Evolutionary conservation across 1,140 invertebrate genomes (phyloP).

Genomic region (Pentalonia nigronervosa): DNA sequence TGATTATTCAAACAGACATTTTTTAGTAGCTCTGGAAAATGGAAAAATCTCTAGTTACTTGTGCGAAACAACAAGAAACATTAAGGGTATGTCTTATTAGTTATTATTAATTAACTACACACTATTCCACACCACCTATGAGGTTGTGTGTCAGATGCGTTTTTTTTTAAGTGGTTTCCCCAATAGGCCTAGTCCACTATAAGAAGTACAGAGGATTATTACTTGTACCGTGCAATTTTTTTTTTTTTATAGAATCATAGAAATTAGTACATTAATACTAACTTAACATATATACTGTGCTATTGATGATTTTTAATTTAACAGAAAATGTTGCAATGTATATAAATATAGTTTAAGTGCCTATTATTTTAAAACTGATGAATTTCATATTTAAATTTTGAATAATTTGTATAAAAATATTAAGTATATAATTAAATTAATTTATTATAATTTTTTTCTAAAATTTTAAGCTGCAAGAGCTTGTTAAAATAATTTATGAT

Average conservation of each 20-base stretch:
- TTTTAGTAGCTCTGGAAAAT: slow-evolving; percentile 13
- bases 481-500: not conserved
- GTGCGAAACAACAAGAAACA: not conserved
- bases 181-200: slow-evolving; percentile 58
- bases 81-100: not conserved
- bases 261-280: not conserved
- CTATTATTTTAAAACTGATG: slow-evolving; percentile 6
- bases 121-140: slow-evolving; percentile 54
- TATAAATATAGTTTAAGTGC: not conserved
- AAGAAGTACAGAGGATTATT: not conserved
- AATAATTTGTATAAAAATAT: slow-evolving; percentile 26
- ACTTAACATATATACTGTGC: not conserved
- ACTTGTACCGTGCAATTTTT: slow-evolving; percentile 37
- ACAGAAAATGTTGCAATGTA: not conserved
- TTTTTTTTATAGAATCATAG: not conserved
- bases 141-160: slow-evolving; percentile 54
- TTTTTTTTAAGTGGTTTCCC: slow-evolving; percentile 59
- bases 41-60: not conserved
- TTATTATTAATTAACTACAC: not conserved
- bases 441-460: not conserved
- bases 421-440: not conserved
- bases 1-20: slow-evolving; percentile 45
- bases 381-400: not conserved
- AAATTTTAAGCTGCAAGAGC: not conserved
- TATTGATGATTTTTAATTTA: slow-evolving; percentile 1